Evolutionary conservation across 2,888 invertebrate species (phyloP).

Genomic region (Habrosyne pyritoides): DNA sequence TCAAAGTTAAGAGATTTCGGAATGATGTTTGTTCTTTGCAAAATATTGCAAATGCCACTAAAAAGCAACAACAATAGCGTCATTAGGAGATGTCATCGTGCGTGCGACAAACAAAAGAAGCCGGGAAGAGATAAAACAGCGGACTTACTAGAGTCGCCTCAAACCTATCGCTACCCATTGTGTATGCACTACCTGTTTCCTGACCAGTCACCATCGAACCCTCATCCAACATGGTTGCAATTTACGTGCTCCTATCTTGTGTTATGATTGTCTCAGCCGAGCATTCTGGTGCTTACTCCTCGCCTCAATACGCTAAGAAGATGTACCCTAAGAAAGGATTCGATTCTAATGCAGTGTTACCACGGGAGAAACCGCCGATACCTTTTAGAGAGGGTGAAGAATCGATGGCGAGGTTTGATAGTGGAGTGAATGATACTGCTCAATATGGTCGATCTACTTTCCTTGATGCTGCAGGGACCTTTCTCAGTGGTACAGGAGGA

Average conservation of each 20-base stretch:
- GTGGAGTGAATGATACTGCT: slow-evolving; percentile 51
- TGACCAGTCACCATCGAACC: slow-evolving; percentile 38
- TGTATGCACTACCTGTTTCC: slow-evolving; percentile 60
- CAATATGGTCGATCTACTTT: slow-evolving; percentile 65
- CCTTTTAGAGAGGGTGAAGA: slow-evolving; percentile 53
- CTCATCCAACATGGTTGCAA: slow-evolving; percentile 58
- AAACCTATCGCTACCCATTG: slow-evolving; percentile 56
- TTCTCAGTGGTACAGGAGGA: slow-evolving; percentile 73
- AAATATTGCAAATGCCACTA: slow-evolving; percentile 41
- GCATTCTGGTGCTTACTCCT: slow-evolving; percentile 79
- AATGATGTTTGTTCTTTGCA: too few relatives aligned
- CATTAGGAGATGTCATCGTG: slow-evolving; percentile 80
- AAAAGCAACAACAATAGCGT: slow-evolving; percentile 69
- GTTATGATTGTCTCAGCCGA: slow-evolving; percentile 48
- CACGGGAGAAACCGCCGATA: slow-evolving; percentile 57
- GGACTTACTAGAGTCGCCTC: slow-evolving; percentile 48
- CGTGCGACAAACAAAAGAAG: slow-evolving; percentile 78
- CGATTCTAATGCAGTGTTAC: slow-evolving; percentile 63
- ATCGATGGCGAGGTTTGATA: slow-evolving; percentile 57
- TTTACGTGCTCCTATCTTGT: slow-evolving; percentile 47
- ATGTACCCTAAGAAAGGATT: slow-evolving; percentile 68
- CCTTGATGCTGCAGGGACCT: slow-evolving; percentile 67
- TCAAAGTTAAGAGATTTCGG: too few relatives aligned
- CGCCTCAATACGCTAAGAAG: slow-evolving; percentile 80
- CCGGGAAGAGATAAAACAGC: slow-evolving; percentile 77